Evolutionary conservation across 1,140 invertebrate species (phyloP).

Genomic region (Hestina assimilis): DNA sequence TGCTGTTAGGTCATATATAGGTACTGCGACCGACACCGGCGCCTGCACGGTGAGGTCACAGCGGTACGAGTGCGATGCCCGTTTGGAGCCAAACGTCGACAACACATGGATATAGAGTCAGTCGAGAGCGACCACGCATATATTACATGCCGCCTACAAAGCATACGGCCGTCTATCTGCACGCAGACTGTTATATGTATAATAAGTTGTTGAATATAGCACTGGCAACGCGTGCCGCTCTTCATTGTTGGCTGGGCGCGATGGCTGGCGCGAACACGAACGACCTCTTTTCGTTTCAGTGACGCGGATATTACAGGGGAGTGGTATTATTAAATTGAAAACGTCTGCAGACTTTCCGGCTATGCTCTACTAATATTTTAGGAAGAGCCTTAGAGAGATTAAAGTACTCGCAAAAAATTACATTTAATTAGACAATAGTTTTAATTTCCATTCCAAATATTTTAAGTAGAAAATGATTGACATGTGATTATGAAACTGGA

Average conservation of each 20-base stretch:
- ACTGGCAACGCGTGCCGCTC: conserved; percentile 46
- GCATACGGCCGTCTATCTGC: conserved; percentile 46
- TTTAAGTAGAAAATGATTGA: conserved; percentile 7
- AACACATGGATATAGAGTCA: conserved; percentile 50
- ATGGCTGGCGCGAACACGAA: conserved; percentile 51
- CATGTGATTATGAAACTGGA: conserved; percentile 21
- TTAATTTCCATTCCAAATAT: conserved; percentile 4
- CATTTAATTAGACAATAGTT: too few species aligned
- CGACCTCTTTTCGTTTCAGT: conserved; percentile 73
- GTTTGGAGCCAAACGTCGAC: conserved; percentile 36
- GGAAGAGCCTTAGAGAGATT: neutral
- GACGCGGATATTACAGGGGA: conserved; percentile 47
- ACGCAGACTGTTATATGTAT: conserved; percentile 46
- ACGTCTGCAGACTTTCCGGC: conserved; percentile 6
- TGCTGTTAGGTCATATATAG: conserved; percentile 59
- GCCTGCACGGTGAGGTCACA: conserved; percentile 64
- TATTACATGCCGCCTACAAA: conserved; percentile 63
- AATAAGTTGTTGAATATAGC: conserved; percentile 51
- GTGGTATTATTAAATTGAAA: conserved; percentile 32
- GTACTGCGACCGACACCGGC: conserved; percentile 39
- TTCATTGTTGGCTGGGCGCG: conserved; percentile 52
- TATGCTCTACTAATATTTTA: neutral
- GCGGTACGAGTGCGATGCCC: conserved; percentile 51
- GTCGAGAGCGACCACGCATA: conserved; percentile 58
- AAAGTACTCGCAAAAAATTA: neutral